A percentile compares a stretch with the other conserved stretches of the same genome.
Evolutionary conservation across 2,888 invertebrate genomes (phyloP).

Genomic region (Acleris holmiana): DNA sequence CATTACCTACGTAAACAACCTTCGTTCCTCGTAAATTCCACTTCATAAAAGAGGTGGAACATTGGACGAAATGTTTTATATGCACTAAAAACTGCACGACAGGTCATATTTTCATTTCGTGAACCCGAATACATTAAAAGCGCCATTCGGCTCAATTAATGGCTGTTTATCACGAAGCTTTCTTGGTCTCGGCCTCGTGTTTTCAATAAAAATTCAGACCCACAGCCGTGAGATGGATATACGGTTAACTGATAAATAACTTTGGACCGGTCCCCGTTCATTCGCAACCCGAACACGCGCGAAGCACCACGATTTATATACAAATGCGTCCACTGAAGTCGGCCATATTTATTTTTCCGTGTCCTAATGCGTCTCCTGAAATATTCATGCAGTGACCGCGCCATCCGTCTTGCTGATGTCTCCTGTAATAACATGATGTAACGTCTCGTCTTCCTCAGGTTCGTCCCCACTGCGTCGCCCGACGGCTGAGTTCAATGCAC

Average conservation of each 20-base stretch:
- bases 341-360: conserved; percentile 80
- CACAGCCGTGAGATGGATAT: conserved; percentile 61
- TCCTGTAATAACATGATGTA: conserved; percentile 68
- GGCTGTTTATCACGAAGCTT: conserved; percentile 33
- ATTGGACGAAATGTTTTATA: conserved; percentile 34
- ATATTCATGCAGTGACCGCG: conserved; percentile 79
- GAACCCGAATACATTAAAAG: conserved; percentile 34
- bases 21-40: conserved; percentile 32
- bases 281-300: conserved; percentile 72
- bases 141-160: conserved; percentile 32
- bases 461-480: conserved; percentile 12
- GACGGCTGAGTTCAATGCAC: conserved; percentile 16
- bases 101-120: conserved; percentile 36
- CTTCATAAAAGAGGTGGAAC: conserved; percentile 24
- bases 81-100: conserved; percentile 37
- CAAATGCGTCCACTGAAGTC: conserved; percentile 76
- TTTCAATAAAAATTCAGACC: conserved; percentile 69
- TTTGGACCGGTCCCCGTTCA: conserved; percentile 51
- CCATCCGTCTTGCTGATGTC: conserved; percentile 76
- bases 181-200: conserved; percentile 39
- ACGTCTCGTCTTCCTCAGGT: conserved; percentile 49
- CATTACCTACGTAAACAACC: conserved; percentile 27
- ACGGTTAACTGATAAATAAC: conserved; percentile 73
- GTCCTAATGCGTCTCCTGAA: conserved; percentile 79
- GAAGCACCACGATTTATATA: conserved; percentile 76